Base-by-base conservation (phyloP, 1,140 invertebrate genomes). In the Samia ricini region DNA sequence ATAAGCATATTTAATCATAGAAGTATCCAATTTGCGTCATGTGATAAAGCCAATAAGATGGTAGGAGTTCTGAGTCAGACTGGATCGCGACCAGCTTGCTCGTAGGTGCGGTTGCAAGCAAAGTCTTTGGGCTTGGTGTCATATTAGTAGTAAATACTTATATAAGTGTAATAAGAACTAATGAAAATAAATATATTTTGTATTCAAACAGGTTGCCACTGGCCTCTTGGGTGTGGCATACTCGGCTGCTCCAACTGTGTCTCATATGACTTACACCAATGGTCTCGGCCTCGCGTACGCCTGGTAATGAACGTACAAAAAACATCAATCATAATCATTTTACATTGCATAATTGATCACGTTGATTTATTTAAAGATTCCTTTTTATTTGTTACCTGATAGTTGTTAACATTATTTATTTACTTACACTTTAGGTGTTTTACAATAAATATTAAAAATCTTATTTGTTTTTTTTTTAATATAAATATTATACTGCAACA, bases 241-340 rank as follows among this genome's bases (percentile, higher is more conserved):
- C 77, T 94, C 93, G 1, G 93, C 94, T 21, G 93, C 94, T 4
- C 93, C 94, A 3, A 92, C 93, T 19, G 94, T 94, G 0, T 93
- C 93, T 12, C 94, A 94, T 80, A 93, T 95, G 91, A 91, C 90
- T 26, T 94, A 93, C 83, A 88, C 85, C 76, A 93, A 92, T 60
- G 92, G 92, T 61, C 82, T 93, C 6, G 93, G 93, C 22, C 79
- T 93, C 61, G 90, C 91, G 20, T 93, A 93, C 71, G 83, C 79
- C 49, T 93, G 91, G 91, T 92, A 90, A 88, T 76, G 24, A 52
- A 52, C 36, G 49, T 21, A 18, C n/a, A n/a, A n/a, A 24, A 23
- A 19, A 20, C 24, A 15, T 42, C 20, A n/a, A 48, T 48, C 12
- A 58, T 19, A 22, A 42, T 22, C 19, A 12, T 22, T 12, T 52